Evolutionary conservation across 2,888 invertebrate genomes (phyloP).

Genomic region (Eupithecia abbreviata): DNA sequence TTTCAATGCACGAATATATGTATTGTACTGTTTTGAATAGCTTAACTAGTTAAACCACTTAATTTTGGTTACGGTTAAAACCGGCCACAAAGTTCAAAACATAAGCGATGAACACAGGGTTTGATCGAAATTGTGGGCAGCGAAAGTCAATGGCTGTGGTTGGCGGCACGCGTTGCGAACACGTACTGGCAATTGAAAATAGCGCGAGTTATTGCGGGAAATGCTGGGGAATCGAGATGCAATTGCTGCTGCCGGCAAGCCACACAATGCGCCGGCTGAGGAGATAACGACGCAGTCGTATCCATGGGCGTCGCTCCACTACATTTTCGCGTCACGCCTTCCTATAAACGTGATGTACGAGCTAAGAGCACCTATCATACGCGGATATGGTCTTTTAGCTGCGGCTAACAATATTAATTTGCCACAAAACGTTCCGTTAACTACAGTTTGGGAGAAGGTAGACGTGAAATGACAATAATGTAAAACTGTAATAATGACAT

Average conservation of each 20-base stretch:
- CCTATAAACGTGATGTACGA: slow-evolving; percentile 41
- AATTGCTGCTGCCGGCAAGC: slow-evolving; percentile 74
- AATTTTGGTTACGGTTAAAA: slow-evolving; percentile 54
- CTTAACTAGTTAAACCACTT: slow-evolving; percentile 48
- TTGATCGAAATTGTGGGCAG: slow-evolving; percentile 71
- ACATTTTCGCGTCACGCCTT: slow-evolving; percentile 61
- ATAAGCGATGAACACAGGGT: slow-evolving; percentile 65
- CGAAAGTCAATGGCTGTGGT: slow-evolving; percentile 65
- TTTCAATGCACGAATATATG: not conserved
- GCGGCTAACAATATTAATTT: slow-evolving; percentile 27
- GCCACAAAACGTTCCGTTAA: slow-evolving; percentile 10
- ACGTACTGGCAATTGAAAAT: slow-evolving; percentile 78
- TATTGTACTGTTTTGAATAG: slow-evolving; percentile 9
- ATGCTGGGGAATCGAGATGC: slow-evolving; percentile 68
- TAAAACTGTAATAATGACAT: slow-evolving; percentile 43
- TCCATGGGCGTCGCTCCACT: slow-evolving; percentile 47
- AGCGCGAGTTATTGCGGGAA: slow-evolving; percentile 75
- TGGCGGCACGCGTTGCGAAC: slow-evolving; percentile 74
- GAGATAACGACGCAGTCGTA: slow-evolving; percentile 58
- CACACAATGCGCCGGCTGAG: slow-evolving; percentile 60
- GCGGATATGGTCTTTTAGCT: slow-evolving; percentile 30
- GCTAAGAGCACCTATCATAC: slow-evolving; percentile 47
- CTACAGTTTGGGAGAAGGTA: not conserved
- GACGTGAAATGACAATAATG: not conserved
- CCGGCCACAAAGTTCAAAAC: slow-evolving; percentile 53